Evolutionary conservation across 2,888 invertebrate genomes (phyloP), one percentile per base, ranked within the genome.

Genomic region (Xanthia icteritia): DNA sequence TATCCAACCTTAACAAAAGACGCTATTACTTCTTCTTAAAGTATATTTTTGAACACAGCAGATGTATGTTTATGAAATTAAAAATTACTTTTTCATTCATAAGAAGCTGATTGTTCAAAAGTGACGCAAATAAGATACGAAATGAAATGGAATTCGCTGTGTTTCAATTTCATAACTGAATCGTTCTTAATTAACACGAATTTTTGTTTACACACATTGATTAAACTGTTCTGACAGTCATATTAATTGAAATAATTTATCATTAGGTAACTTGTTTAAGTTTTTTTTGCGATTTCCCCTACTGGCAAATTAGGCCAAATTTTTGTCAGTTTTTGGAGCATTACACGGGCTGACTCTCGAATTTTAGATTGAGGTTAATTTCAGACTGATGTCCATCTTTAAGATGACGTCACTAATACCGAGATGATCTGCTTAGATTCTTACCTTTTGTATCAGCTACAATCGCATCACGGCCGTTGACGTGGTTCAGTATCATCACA

Each of bases 401-500:
- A 36, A n/a, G 15, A 20, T 20, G 36, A 36, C 2, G 15, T 39
- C 17, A 15, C 0, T 42, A 31, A n/a, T 54, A 58, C 3, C 42
- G 45, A 48, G 1, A 73, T 64, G 2, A 65, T 8, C 27, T 17
- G 27, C 4, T 51, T 5, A 60, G 1, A 15, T 63, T 11, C 92
- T 92, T 78, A 94, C 94, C 88, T 84, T 91, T 92, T 3, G 92
- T 88, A 39, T 61, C 66, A n/a, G 54, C 79, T 11, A 75, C 45
- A n/a, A 60, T 1, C 5, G 79, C 87, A 0, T 65, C 90, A 15
- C 79, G 75, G 23, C 73, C 86, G n/a, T 92, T 90, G 81, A 94
- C 94, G 11, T 88, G 88, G 45, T 89, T 88, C 4, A 89, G 81
- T 71, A 94, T 86, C 95, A 95, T 95, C 36, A 94, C 90, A 80